A percentile compares a stretch with the other conserved stretches of the same genome.
These are phyloP conservation scores for Ochropacha duplaris DNA, from an alignment of 2,888 invertebrate species.

Conservation along the genomic window DNA sequence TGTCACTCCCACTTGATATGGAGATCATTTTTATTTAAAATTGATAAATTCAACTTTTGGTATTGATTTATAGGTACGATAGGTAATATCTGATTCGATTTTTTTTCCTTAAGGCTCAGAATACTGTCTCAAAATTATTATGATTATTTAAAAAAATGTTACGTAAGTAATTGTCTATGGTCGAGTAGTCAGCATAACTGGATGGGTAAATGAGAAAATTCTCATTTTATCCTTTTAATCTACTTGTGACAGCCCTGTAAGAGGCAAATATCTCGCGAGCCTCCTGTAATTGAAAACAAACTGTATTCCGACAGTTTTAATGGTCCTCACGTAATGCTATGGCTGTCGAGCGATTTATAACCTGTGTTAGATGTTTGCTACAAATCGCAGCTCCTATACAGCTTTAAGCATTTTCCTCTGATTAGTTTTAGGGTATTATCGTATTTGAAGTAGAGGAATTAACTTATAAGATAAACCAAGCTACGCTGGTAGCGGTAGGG, in stretches of 20 bases:
- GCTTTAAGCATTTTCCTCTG: not conserved
- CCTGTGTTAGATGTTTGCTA: constrained; percentile 33
- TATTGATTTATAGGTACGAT: not conserved
- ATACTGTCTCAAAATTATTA: no score
- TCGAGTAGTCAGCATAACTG: no score
- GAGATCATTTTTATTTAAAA: no score
- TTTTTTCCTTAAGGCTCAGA: no score
- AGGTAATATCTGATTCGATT: no score
- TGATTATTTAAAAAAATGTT: no score
- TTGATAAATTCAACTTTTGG: not conserved
- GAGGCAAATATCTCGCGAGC: constrained; percentile 74
- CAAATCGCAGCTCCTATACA: constrained; percentile 6
- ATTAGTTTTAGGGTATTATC: not conserved
- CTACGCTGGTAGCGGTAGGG: no score
- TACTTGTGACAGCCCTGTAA: constrained; percentile 49
- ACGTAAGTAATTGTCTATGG: no score
- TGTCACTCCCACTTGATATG: constrained; percentile 17
- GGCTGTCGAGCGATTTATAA: constrained; percentile 34
- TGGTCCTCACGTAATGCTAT: constrained; percentile 64
- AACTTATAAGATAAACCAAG: no score
- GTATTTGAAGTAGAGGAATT: no score
- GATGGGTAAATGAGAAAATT: no score
- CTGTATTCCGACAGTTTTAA: constrained; percentile 75
- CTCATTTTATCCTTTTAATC: no score
- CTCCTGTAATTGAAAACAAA: constrained; percentile 81